Evolutionary conservation across 37 sponge, comb jelly and placozoan genomes (phyloP).

Genomic region (Crambe crambe): DNA sequence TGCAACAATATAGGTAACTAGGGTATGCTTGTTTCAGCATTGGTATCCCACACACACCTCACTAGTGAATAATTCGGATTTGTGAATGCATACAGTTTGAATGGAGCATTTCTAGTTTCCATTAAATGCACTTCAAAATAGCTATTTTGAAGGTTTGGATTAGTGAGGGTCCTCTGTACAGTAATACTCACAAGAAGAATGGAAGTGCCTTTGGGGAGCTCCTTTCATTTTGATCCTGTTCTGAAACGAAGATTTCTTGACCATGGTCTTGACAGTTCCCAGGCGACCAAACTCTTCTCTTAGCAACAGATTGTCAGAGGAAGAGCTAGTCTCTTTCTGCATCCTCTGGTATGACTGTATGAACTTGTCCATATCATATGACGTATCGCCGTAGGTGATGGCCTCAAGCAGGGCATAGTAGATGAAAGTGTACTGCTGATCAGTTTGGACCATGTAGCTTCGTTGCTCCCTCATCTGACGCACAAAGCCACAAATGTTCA

Average conservation of each 20-base stretch:
- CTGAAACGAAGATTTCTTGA: slow-evolving; percentile 34
- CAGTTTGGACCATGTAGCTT: slow-evolving; percentile 82
- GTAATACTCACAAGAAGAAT: slow-evolving; percentile 20
- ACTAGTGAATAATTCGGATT: not conserved
- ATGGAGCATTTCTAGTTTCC: too few species aligned
- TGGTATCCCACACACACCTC: not conserved
- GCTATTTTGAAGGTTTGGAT: not conserved
- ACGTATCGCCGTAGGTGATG: slow-evolving; percentile 68
- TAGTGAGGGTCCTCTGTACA: not conserved
- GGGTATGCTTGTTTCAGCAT: too few species aligned
- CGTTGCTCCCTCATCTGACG: slow-evolving; percentile 64
- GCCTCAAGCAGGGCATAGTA: slow-evolving; percentile 81
- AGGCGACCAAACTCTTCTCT: slow-evolving; percentile 47
- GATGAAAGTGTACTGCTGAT: slow-evolving; percentile 78
- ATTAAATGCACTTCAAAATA: too few species aligned
- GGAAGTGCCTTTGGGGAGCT: slow-evolving; percentile 8
- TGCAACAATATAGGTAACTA: not conserved
- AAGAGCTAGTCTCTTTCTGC: not conserved
- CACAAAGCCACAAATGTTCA: slow-evolving; percentile 66
- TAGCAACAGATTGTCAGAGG: not conserved
- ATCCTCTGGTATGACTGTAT: not conserved
- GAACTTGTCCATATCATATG: slow-evolving; percentile 30
- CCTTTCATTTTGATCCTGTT: slow-evolving; percentile 33
- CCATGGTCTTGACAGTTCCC: slow-evolving; percentile 45
- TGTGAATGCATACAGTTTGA: too few species aligned